Conservation (phyloP, 2,888 invertebrate species). For the Ennomos quercinarius region DNA sequence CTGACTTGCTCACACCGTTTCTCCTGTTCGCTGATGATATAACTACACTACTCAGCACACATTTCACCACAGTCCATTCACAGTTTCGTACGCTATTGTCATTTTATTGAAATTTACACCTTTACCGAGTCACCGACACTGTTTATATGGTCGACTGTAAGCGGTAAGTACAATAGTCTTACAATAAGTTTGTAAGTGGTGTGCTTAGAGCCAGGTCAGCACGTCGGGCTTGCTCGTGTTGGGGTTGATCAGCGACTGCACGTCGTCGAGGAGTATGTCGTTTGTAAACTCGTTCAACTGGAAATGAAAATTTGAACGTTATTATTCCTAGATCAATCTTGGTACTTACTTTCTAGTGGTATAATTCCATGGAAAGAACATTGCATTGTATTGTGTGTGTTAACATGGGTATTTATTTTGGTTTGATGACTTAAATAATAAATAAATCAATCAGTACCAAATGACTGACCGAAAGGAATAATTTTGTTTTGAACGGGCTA, state of each 20-base stretch:
- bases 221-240: constrained; percentile 94
- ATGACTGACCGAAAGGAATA: too few species aligned
- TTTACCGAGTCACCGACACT: constrained; percentile 64
- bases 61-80: constrained; percentile 55
- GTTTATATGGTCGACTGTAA: constrained; percentile 26
- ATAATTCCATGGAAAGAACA: too few species aligned
- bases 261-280: constrained; percentile 94
- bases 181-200: constrained; percentile 47
- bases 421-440: too few species aligned
- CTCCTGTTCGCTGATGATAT: constrained; percentile 35
- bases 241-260: constrained; percentile 95
- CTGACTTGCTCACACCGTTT: constrained; percentile 29
- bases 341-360: too few species aligned
- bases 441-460: too few species aligned
- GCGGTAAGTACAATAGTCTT: constrained; percentile 54
- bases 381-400: too few species aligned
- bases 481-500: too few species aligned
- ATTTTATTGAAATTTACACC: constrained; percentile 78
- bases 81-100: constrained; percentile 68
- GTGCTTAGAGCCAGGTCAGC: constrained; percentile 90
- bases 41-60: constrained; percentile 55
- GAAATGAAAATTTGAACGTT: constrained; percentile 51
- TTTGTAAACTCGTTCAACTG: constrained; percentile 94
- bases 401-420: too few species aligned
- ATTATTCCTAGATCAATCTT: too few species aligned